phyloP scores from a whole-genome alignment of 2,113 vertebrate species.

The Gallinago jamesoni region DNA sequence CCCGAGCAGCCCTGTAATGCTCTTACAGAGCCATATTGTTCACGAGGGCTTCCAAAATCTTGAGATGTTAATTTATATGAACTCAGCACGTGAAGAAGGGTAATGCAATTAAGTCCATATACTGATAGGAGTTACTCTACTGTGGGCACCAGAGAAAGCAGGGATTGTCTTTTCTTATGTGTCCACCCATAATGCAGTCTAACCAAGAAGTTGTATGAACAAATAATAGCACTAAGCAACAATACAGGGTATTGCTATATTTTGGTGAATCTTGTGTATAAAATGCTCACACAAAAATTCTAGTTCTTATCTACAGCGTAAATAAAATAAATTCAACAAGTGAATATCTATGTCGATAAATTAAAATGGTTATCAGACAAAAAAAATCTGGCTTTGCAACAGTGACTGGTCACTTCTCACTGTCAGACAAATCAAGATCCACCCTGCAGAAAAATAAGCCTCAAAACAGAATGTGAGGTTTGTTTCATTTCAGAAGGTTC shows the following conservation, averaged over 20 bases:
- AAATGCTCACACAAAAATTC: background rate
- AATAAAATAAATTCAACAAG: conserved; percentile 66
- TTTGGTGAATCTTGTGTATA: background rate
- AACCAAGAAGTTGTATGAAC: conserved; percentile 31
- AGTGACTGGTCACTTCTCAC: conserved; percentile 60
- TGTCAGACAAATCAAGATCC: conserved; percentile 65
- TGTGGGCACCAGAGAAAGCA: background rate
- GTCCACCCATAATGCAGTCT: background rate
- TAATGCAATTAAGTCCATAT: background rate
- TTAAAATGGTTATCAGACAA: conserved; percentile 30
- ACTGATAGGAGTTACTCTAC: conserved; percentile 7
- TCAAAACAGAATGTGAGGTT: conserved; percentile 58
- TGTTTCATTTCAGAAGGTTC: conserved; percentile 60
- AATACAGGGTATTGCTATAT: background rate
- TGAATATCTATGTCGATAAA: background rate
- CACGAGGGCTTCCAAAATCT: conserved; percentile 10
- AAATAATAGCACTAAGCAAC: conserved; percentile 21
- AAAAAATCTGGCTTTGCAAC: conserved; percentile 54
- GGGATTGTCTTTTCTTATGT: background rate
- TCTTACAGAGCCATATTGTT: background rate
- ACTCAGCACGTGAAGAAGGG: background rate
- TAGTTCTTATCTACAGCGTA: background rate
- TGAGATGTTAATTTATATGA: background rate
- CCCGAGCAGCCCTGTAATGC: background rate
- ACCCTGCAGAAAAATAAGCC: conserved; percentile 61